Percentiles rank a stretch among this genome's conserved stretches.
These are phyloP conservation scores for Agrochola circellaris DNA, from an alignment of 2,888 invertebrate species.

Conservation along the genomic window DNA sequence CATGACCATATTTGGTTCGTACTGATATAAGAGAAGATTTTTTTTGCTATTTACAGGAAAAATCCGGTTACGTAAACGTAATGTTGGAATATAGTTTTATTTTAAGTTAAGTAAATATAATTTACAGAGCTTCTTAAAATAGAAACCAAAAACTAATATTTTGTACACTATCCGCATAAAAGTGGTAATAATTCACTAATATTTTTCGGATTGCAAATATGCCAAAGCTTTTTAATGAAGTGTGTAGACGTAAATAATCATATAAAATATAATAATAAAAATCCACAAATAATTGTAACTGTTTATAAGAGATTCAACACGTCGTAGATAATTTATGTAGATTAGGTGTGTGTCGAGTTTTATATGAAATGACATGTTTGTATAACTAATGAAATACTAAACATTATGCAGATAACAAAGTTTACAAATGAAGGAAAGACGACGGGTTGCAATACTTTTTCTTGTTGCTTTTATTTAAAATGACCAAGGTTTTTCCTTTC, in stretches of 20 bases:
- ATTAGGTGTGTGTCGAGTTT: slow-evolving; percentile 68
- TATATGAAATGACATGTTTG: slow-evolving; percentile 78
- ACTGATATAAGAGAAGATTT: not conserved
- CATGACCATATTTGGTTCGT: not conserved
- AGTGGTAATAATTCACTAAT: slow-evolving; percentile 11
- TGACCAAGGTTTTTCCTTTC: slow-evolving; percentile 37
- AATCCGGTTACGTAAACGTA: slow-evolving; percentile 2
- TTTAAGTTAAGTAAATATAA: slow-evolving; percentile 24
- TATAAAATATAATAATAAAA: slow-evolving; percentile 45
- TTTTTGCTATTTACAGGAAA: slow-evolving; percentile 12
- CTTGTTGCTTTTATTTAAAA: slow-evolving; percentile 35
- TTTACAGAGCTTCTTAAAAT: slow-evolving; percentile 13
- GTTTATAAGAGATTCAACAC: slow-evolving; percentile 69
- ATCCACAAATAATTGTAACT: slow-evolving; percentile 63
- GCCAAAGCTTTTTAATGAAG: slow-evolving; percentile 21
- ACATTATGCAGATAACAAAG: slow-evolving; percentile 56
- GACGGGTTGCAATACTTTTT: slow-evolving; percentile 37
- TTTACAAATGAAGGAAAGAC: slow-evolving; percentile 45
- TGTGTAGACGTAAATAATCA: slow-evolving; percentile 29
- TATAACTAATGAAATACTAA: slow-evolving; percentile 66
- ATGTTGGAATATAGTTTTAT: slow-evolving; percentile 21
- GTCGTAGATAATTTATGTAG: slow-evolving; percentile 72
- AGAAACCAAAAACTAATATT: slow-evolving; percentile 26
- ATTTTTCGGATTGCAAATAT: slow-evolving; percentile 28
- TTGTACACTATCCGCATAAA: slow-evolving; percentile 11